phyloP scores from a whole-genome alignment of 2,797 vertebrate genomes.

The Micropoecilia bifurca region DNA sequence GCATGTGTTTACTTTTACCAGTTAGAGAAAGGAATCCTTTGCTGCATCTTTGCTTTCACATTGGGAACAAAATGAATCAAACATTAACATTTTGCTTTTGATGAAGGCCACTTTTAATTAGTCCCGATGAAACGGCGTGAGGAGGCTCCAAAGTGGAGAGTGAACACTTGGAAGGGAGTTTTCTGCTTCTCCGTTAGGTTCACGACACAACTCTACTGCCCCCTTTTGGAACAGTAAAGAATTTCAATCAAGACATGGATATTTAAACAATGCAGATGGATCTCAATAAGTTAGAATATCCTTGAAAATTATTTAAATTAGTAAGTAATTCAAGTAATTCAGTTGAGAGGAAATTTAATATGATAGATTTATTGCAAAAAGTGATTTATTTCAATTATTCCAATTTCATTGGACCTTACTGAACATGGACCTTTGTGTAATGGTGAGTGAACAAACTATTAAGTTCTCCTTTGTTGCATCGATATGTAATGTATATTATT shows the following conservation, averaged over 20 bases:
- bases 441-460: background rate
- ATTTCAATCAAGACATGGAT: background rate
- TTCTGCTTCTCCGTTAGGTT: background rate
- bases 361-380: background rate
- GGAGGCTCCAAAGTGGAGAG: constrained; percentile 31
- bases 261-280: background rate
- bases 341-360: background rate
- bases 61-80: constrained; percentile 73
- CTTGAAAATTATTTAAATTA: background rate
- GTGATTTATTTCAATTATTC: background rate
- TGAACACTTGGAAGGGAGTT: constrained; percentile 15
- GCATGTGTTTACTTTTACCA: constrained; percentile 61
- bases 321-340: background rate
- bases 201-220: constrained; percentile 68
- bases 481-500: background rate
- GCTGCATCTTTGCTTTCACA: constrained; percentile 61
- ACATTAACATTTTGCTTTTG: constrained; percentile 78
- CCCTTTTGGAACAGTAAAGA: constrained; percentile 57
- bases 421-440: background rate
- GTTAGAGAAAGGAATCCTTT: constrained; percentile 52
- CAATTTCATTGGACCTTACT: too few relatives aligned
- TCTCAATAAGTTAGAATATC: background rate
- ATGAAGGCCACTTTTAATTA: constrained; percentile 81
- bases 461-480: background rate
- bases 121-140: constrained; percentile 77